Conservation (phyloP, 2,888 invertebrate genomes). For the Charanyca ferruginea region DNA sequence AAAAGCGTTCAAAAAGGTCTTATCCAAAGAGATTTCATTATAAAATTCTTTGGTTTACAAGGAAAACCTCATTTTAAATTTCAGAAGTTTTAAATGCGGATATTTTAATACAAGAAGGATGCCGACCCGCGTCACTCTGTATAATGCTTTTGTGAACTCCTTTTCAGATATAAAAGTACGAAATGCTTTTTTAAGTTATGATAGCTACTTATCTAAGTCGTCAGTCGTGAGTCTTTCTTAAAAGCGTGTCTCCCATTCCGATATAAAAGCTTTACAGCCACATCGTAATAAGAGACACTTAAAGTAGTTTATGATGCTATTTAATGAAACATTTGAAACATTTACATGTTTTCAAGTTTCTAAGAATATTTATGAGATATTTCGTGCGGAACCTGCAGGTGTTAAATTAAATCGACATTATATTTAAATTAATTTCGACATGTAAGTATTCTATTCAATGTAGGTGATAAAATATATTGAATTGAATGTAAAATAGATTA, state of each 20-base stretch:
- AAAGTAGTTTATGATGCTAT: slow-evolving; percentile 18
- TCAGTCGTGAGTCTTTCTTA: neutral
- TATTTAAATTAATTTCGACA: slow-evolving; percentile 9
- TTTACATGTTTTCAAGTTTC: slow-evolving; percentile 9
- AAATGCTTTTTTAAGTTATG: slow-evolving; percentile 18
- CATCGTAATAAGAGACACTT: neutral
- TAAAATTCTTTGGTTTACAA: slow-evolving; percentile 73
- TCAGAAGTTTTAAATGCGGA: slow-evolving; percentile 67
- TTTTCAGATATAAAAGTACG: slow-evolving; percentile 21
- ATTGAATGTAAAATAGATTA: no score
- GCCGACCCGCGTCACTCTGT: slow-evolving; percentile 55
- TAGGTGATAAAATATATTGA: no score
- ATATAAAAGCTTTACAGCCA: slow-evolving; percentile 4
- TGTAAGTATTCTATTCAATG: neutral
- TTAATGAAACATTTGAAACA: slow-evolving; percentile 12
- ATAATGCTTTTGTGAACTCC: slow-evolving; percentile 56
- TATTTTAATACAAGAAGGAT: slow-evolving; percentile 65
- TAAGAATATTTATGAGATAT: slow-evolving; percentile 4
- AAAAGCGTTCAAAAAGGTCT: slow-evolving; percentile 68
- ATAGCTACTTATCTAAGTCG: neutral
- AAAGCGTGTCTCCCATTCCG: slow-evolving; percentile 19
- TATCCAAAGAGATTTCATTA: slow-evolving; percentile 72
- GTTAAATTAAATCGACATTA: neutral
- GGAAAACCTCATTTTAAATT: slow-evolving; percentile 71
- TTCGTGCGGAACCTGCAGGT: neutral